Evolutionary conservation across 2,113 vertebrate genomes (phyloP).

Genomic region (Podarcis muralis): DNA sequence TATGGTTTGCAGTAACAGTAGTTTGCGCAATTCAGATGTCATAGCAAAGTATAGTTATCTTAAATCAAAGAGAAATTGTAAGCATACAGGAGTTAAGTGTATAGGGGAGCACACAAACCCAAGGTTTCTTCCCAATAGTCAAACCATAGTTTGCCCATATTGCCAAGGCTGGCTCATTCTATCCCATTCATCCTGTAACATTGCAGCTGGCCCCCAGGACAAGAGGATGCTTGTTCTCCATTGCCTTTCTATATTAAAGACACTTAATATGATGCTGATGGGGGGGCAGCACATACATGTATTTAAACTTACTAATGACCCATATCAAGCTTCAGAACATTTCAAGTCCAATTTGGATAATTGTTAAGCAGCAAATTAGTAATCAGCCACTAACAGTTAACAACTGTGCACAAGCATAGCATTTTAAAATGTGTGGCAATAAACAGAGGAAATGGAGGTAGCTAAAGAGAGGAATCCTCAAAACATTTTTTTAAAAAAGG

Average conservation of each 20-base stretch:
- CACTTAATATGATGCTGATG: neutral
- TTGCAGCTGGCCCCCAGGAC: neutral
- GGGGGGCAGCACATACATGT: neutral
- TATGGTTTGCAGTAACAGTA: neutral
- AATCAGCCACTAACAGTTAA: conserved; percentile 3
- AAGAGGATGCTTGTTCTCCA: neutral
- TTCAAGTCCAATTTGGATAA: conserved; percentile 12
- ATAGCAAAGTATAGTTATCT: too few relatives aligned
- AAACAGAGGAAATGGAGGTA: neutral
- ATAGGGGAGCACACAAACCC: neutral
- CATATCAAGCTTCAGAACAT: neutral
- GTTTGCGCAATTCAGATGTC: neutral
- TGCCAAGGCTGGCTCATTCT: neutral
- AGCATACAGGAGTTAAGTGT: neutral
- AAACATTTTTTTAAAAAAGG: neutral
- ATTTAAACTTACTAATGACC: conserved; percentile 8
- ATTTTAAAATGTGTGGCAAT: neutral
- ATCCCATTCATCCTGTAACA: neutral
- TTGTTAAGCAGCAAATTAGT: conserved; percentile 7
- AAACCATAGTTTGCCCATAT: neutral
- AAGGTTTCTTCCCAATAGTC: neutral
- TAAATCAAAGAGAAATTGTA: neutral
- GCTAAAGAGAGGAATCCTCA: neutral
- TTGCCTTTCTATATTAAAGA: neutral
- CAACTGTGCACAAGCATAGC: neutral